Base-by-base conservation (phyloP, 2,797 vertebrate genomes). In the Micrastur ruficollis region DNA sequence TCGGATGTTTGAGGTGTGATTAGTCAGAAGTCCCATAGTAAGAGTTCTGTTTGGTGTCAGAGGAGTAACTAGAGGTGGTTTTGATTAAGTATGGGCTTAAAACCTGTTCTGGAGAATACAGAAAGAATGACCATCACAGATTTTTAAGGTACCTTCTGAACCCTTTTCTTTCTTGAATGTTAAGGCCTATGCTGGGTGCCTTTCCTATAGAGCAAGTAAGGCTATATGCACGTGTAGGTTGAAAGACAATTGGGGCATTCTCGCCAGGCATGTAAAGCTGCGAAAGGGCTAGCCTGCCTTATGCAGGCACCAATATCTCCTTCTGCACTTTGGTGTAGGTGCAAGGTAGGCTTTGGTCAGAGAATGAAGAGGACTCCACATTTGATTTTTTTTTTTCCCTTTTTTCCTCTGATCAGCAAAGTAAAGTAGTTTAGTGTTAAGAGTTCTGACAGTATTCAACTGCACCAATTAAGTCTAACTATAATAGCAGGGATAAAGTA, bases 291-390 rank as follows among this genome's bases (percentile, higher is more conserved):
- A 12, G 9, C 5, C 9, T 71, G 47, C 49, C 42, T 55, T n/a
- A 19, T n/a, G 3, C 7, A 25, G 47, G 1, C 49, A 31, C 6
- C 16, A 4, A 0, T 8, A 9, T 11, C 8, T 6, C 8, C n/a
- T 31, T 17, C 55, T 20, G 32, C 4, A 2, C 19, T 21, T 27
- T 9, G 19, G 12, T 2, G 3, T 16, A 58, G 29, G 42, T 14
- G 31, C 32, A 32, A 38, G 55, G 22, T 12, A 17, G 21, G 23
- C 5, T 65, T 84, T 66, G 12, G 14, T 14, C 23, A 44, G 11
- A 31, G 23, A 36, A 13, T 9, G 31, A 14, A 25, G 14, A 47
- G 18, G 23, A 12, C 6, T 34, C 29, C 8, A 3, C 1, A 1
- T 22, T 46, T 14, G 32, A 5, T 23, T 32, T 8, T 9, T 14